These are phyloP conservation scores for Sebastolobus alascanus DNA, from an alignment of 2,797 vertebrate species.

Conservation along the genomic window DNA sequence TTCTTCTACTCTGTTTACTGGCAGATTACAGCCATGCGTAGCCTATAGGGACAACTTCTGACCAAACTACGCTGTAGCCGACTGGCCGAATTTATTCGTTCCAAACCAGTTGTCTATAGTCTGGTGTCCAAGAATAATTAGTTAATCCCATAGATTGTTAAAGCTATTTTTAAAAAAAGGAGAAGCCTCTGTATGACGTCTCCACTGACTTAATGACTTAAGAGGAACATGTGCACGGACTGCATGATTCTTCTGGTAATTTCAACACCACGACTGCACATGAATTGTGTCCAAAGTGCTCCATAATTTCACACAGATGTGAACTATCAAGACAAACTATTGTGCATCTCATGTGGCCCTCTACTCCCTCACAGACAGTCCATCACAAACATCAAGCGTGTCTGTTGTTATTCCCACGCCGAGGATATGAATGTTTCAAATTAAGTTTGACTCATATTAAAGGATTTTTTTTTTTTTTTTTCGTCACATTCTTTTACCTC, in stretches of 20 bases:
- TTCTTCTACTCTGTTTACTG: too few species aligned
- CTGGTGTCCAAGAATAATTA: too few species aligned
- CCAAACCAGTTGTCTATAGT: too few species aligned
- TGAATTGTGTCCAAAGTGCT: constrained; percentile 50
- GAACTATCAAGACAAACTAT: constrained; percentile 47
- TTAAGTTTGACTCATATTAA: constrained; percentile 11
- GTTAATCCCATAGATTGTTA: too few species aligned
- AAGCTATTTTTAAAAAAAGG: neutral
- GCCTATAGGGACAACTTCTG: too few species aligned
- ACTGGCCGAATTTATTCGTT: too few species aligned
- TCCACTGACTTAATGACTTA: constrained; percentile 4
- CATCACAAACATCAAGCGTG: constrained; percentile 52
- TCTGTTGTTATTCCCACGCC: constrained; percentile 36
- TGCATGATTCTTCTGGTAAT: constrained; percentile 32
- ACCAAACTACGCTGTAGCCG: too few species aligned
- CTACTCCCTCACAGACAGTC: constrained; percentile 28
- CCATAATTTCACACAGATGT: constrained; percentile 68
- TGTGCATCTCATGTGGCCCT: constrained; percentile 50
- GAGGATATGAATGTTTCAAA: constrained; percentile 40
- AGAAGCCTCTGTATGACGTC: neutral
- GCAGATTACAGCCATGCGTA: too few species aligned
- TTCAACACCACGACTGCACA: constrained; percentile 45
- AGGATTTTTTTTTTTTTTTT: constrained; percentile 3
- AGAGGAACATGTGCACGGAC: constrained; percentile 16
- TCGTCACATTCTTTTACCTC: neutral